phyloP scores from a whole-genome alignment of 1,140 invertebrate genomes.

The Drosophila repletoides region DNA sequence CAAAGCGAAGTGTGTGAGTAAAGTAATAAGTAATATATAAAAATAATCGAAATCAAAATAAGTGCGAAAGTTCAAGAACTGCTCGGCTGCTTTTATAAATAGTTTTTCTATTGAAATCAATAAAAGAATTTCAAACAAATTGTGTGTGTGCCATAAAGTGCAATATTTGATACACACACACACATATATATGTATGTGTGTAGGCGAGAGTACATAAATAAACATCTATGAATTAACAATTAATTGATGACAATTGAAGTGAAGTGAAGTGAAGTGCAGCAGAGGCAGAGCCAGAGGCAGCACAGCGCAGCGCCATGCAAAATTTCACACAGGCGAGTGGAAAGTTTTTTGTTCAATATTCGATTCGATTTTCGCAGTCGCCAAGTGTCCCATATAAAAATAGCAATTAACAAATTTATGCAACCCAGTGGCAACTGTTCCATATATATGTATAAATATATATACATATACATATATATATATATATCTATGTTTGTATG shows the following conservation, averaged over 20 bases:
- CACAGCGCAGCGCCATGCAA: constrained; percentile 48
- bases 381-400: constrained; percentile 61
- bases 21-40: background rate
- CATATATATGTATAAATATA: constrained; percentile 5
- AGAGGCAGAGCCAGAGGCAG: background rate
- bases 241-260: constrained; percentile 75
- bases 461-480: constrained; percentile 4
- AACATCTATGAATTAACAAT: no score
- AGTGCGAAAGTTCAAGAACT: constrained; percentile 15
- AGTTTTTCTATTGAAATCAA: constrained; percentile 43
- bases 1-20: background rate
- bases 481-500: background rate
- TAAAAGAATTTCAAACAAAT: constrained; percentile 23
- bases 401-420: constrained; percentile 77
- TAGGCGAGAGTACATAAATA: constrained; percentile 28
- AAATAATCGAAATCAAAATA: background rate
- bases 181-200: constrained; percentile 14
- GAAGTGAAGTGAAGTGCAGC: constrained; percentile 38
- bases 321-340: constrained; percentile 63
- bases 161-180: constrained; percentile 1
- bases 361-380: constrained; percentile 53
- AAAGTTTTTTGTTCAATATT: constrained; percentile 68
- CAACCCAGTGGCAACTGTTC: constrained; percentile 40
- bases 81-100: constrained; percentile 22
- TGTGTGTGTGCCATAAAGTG: constrained; percentile 30